These are phyloP conservation scores for Rhinophrynus dorsalis DNA, from an alignment of 2,797 vertebrate species.

Conservation along the genomic window DNA sequence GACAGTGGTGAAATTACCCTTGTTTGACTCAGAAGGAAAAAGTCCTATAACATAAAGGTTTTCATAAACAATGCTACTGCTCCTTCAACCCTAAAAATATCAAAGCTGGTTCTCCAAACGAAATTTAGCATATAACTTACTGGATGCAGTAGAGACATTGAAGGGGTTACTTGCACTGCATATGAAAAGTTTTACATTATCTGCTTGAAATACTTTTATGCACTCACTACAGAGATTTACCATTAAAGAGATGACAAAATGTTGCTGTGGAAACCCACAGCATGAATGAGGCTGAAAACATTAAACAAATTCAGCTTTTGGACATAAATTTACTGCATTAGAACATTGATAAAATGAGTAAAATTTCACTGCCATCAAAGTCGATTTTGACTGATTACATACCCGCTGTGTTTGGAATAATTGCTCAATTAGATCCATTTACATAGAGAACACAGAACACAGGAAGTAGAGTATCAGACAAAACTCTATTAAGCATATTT, in stretches of 20 bases:
- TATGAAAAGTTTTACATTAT: too few species aligned
- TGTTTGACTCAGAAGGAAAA: too few species aligned
- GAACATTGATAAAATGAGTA: slow-evolving; percentile 10
- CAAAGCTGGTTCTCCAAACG: too few species aligned
- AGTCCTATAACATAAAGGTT: too few species aligned
- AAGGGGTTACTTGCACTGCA: too few species aligned
- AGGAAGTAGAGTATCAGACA: slow-evolving; percentile 21
- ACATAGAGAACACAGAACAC: slow-evolving; percentile 22
- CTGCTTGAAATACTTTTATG: too few species aligned
- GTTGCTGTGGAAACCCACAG: slow-evolving; percentile 1
- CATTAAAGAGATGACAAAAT: background rate
- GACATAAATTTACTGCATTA: slow-evolving; percentile 15
- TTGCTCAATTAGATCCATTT: slow-evolving; percentile 45
- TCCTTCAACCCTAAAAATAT: too few species aligned
- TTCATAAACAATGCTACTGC: too few species aligned
- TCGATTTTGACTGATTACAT: slow-evolving; percentile 33
- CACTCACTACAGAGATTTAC: too few species aligned
- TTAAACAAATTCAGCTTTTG: background rate
- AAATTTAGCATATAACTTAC: too few species aligned
- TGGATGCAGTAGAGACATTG: too few species aligned
- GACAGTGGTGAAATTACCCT: too few species aligned
- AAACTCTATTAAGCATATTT: slow-evolving; percentile 25
- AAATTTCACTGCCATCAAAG: slow-evolving; percentile 18
- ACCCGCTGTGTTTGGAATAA: slow-evolving; percentile 33
- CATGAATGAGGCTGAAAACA: slow-evolving; percentile 4